A percentile compares a stretch with the other conserved stretches of the same genome.
Evolutionary conservation across 1,140 invertebrate genomes (phyloP).

Genomic region (Bombus picipes): DNA sequence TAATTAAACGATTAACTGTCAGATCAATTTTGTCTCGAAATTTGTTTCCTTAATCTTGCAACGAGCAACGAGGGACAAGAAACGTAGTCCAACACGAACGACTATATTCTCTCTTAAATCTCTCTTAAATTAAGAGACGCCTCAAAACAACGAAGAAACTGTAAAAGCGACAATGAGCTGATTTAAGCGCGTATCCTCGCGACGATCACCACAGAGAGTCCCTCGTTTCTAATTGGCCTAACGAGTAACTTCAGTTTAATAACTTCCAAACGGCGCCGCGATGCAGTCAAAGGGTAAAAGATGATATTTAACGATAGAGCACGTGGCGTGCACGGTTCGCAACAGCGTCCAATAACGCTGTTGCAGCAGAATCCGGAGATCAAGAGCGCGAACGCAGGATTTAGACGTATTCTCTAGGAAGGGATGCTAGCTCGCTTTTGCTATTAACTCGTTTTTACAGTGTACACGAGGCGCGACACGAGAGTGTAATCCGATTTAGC

Average conservation of each 20-base stretch:
- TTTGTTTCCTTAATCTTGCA: background rate
- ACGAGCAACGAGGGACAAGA: background rate
- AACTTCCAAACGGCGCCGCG: background rate
- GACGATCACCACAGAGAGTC: background rate
- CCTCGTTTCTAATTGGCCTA: background rate
- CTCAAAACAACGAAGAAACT: background rate
- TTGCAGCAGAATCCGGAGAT: conserved; percentile 1
- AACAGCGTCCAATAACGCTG: background rate
- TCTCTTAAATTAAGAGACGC: background rate
- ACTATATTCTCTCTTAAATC: background rate
- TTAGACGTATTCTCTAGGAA: background rate
- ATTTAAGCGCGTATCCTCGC: background rate
- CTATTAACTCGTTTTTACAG: conserved; percentile 48
- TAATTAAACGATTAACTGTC: too few relatives aligned
- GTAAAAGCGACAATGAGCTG: background rate
- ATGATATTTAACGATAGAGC: background rate
- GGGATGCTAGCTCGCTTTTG: conserved; percentile 23
- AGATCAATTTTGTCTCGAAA: too few relatives aligned
- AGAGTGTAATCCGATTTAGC: conserved; percentile 49
- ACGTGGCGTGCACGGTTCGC: background rate
- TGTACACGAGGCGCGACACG: conserved; percentile 21
- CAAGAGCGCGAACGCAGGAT: conserved; percentile 8
- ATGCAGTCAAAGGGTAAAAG: background rate
- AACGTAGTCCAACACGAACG: background rate
- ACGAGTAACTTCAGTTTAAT: conserved; percentile 1